Evolutionary conservation across 23 tunicate species (phyloP), one percentile per base, ranked within the genome.

Genomic region (Styela plicata): DNA sequence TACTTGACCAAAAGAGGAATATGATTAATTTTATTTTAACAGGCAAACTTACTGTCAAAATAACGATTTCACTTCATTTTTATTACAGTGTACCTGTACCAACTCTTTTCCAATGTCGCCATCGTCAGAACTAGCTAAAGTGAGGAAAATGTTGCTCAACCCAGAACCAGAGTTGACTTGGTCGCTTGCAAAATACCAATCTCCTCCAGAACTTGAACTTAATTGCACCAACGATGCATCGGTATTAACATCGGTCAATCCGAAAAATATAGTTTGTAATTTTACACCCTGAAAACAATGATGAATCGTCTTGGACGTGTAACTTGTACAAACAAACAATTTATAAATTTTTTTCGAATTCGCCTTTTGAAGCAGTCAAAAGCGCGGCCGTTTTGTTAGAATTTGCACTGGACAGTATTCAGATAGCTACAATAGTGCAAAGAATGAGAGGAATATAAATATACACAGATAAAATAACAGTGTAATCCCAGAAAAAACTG

Each of bases 221-320:
- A 86, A 31, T 19, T 63, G 64, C 63, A 69, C 34, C 21, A 86
- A 73, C 33, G 73, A 79, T 22, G 69, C 24, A 36, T 86, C 80
- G n/a, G 85, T 5, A 44, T 44, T 44, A 13, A 44, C 57, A 44
- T 44, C 73, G 68, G 21, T 34, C 3, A 73, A 79, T 2, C 74
- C 70, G 34, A 78, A 80, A 65, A 64, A 87, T 31, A 82, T 87
- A n/a, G 79, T 78, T 37, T 86, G 27, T 37, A 86, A 73, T 70
- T 79, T 21, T 18, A 35, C 74, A 52, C 52, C 65, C 84, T 86
- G 22, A 44, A 80, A 80, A 64, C 18, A 44, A 44, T 5, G 13
- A 7, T 44, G 57, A 44, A 5, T 44, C 13, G 10, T 5, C 57
- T 44, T 44, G 7, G 7, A 44, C 57, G 7, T 44, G 57, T 44